A percentile compares a stretch with the other conserved stretches of the same genome.
phyloP scores from a whole-genome alignment of 2,797 vertebrate genomes.

The Sarcoramphus papa region DNA sequence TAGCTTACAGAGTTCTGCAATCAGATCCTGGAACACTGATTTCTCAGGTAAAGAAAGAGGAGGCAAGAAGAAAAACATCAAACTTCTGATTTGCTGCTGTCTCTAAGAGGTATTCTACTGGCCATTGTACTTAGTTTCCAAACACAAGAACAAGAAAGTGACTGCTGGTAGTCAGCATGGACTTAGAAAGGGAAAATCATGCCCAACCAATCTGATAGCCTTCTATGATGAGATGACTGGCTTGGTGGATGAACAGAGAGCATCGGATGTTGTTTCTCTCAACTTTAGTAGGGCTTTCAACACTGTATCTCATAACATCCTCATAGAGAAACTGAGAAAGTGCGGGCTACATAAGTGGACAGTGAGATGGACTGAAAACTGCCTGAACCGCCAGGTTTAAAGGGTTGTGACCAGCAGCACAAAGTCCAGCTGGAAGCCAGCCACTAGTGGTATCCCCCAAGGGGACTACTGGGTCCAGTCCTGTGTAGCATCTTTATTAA shows the following conservation, averaged over 20 bases:
- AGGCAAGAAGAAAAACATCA: not conserved
- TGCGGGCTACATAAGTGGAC: not conserved
- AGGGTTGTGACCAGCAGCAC: not conserved
- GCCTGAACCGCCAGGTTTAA: not conserved
- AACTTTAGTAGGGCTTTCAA: not conserved
- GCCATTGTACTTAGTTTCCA: not conserved
- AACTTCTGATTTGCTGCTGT: not conserved
- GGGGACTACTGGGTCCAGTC: not conserved
- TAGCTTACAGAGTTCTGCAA: not conserved
- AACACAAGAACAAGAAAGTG: not conserved
- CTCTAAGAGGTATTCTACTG: not conserved
- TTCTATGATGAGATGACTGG: not conserved
- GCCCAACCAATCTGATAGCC: not conserved
- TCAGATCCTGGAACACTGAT: not conserved
- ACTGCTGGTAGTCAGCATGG: not conserved
- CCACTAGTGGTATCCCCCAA: not conserved
- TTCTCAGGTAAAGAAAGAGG: not conserved
- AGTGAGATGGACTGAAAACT: not conserved
- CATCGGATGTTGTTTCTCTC: not conserved
- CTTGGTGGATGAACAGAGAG: not conserved
- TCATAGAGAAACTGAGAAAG: not conserved
- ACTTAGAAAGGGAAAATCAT: not conserved
- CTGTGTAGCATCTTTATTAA: not conserved
- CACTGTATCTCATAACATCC: not conserved
- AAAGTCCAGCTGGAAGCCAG: not conserved